These are phyloP conservation scores for Idaea biselata DNA, from an alignment of 2,888 invertebrate species.

Conservation along the genomic window DNA sequence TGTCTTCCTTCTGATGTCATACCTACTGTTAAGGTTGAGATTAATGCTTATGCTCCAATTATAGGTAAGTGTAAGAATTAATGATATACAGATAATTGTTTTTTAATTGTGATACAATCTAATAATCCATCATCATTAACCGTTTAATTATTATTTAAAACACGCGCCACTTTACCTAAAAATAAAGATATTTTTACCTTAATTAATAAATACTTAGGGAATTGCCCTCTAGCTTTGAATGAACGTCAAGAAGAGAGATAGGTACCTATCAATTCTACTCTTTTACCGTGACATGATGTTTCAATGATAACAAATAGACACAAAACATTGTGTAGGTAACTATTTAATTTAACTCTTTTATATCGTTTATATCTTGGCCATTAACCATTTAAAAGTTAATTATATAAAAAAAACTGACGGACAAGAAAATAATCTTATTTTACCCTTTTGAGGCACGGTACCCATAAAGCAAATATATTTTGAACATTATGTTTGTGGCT, in stretches of 20 bases:
- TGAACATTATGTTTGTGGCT: too few species aligned
- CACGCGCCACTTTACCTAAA: neutral
- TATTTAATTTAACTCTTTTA: too few species aligned
- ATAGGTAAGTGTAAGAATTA: neutral
- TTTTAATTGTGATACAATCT: neutral
- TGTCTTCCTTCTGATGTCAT: neutral
- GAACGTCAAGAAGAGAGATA: neutral
- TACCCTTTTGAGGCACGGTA: too few species aligned
- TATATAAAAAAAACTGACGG: too few species aligned
- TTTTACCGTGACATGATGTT: too few species aligned
- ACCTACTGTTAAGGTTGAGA: neutral
- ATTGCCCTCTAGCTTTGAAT: neutral
- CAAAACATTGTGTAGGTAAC: too few species aligned
- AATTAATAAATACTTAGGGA: neutral
- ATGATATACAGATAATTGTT: neutral
- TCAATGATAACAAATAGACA: too few species aligned
- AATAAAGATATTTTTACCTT: neutral
- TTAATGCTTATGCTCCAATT: neutral
- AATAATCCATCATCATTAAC: neutral
- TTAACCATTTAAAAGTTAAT: too few species aligned
- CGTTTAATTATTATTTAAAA: neutral
- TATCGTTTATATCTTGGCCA: too few species aligned
- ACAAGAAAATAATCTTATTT: too few species aligned
- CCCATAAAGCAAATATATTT: too few species aligned
- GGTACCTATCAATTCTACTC: too few species aligned